These are phyloP conservation scores for Pygathrix nemaeus DNA, from an alignment of 2,113 vertebrate species.

Conservation along the genomic window DNA sequence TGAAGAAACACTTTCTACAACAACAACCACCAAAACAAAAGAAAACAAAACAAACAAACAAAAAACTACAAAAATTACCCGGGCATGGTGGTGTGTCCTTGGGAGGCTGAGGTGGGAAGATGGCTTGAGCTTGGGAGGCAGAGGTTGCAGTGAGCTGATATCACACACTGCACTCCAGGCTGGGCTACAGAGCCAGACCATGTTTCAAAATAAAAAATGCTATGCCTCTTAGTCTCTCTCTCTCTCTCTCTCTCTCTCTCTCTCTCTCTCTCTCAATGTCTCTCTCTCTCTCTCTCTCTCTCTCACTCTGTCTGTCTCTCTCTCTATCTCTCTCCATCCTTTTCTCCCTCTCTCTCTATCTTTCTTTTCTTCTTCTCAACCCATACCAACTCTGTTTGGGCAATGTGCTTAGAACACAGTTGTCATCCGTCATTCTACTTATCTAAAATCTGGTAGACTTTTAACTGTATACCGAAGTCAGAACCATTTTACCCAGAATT, in stretches of 20 bases:
- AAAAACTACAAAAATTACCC: no score
- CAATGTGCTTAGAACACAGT: not conserved
- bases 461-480: not conserved
- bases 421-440: not conserved
- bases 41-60: no score
- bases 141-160: no score
- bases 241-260: not conserved
- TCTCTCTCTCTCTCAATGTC: not conserved
- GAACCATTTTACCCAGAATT: not conserved
- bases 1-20: no score
- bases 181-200: no score
- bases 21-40: no score
- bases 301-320: not conserved
- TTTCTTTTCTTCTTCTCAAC: not conserved
- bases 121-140: no score
- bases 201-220: not conserved
- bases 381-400: not conserved
- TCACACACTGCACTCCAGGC: no score
- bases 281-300: no score
- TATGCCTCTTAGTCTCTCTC: not conserved
- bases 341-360: no score
- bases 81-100: no score
- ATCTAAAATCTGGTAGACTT: not conserved
- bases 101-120: no score
- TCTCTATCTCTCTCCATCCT: not conserved